Conservation (phyloP, 2,888 invertebrate genomes). For the Noctua janthe region DNA sequence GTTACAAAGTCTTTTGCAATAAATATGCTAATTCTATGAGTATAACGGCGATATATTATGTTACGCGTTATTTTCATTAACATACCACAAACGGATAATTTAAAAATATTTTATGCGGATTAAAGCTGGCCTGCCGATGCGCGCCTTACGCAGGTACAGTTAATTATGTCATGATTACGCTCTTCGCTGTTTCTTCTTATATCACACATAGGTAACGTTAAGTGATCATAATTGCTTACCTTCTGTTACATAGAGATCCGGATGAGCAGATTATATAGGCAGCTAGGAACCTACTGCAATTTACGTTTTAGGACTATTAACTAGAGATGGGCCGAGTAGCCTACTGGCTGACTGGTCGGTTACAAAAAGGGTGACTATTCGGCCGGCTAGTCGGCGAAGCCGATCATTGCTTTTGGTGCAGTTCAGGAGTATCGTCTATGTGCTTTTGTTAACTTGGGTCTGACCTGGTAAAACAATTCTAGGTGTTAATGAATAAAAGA, state of each 20-base stretch:
- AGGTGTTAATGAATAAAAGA: too few relatives aligned
- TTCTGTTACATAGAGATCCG: conserved; percentile 28
- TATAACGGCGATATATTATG: not conserved
- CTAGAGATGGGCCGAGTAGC: not conserved
- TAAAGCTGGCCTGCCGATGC: not conserved
- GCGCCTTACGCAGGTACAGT: conserved; percentile 15
- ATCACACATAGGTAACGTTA: conserved; percentile 51
- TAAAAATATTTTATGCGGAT: not conserved
- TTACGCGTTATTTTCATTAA: not conserved
- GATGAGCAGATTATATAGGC: conserved; percentile 7
- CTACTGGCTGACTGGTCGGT: not conserved
- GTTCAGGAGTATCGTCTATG: not conserved
- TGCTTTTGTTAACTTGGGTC: not conserved
- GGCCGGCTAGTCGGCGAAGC: not conserved
- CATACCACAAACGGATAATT: not conserved
- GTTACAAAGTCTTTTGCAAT: not conserved
- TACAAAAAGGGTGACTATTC: not conserved
- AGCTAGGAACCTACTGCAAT: not conserved
- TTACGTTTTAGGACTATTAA: not conserved
- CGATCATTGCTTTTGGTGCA: not conserved
- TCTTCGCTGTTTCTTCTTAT: conserved; percentile 48
- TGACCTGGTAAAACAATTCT: too few relatives aligned
- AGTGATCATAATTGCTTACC: conserved; percentile 49
- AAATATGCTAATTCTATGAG: not conserved
- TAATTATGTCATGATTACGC: conserved; percentile 54